Evolutionary conservation across 2,113 vertebrate species (phyloP), one percentile per base, ranked within the genome.

Genomic region (Misgurnus mizolepis): DNA sequence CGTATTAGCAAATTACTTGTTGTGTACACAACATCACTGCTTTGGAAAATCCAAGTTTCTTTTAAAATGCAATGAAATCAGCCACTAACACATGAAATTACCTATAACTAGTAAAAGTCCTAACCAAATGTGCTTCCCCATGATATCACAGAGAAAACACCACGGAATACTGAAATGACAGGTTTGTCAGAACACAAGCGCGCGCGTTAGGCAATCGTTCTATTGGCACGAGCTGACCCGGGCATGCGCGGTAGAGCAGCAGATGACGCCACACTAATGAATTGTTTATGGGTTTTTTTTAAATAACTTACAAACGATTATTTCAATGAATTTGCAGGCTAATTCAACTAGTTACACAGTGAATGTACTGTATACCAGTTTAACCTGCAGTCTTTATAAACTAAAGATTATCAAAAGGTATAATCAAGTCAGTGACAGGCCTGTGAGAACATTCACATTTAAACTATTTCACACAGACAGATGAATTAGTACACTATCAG

Each of bases 221-320:
- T 15, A 73, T 56, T 80, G 78, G 78, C 22, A 15, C 43, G 50
- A 65, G 39, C 34, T 22, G 17, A 27, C 3, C 10, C 5, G 50
- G 70, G 79, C 79, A 67, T 75, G 79, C 79, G 79, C 71, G 18
- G 45, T n/a, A 5, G 27, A 34, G 34, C 45, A 12, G 5, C 34
- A 11, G 18, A 81, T 75, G 79, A 81, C 70, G 69, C 70, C 79
- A 75, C 62, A 49, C n/a, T 40, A 39, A 67, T 81, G 71, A 75
- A 75, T 67, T 74, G 70, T 74, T 56, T 55, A 67, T 75, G 62
- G 7, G 56, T 80, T 67, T 39, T 39, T 39, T 5, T 39, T 15
- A 18, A 45, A 39, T 17, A 50, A 40, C 74, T 53, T 18, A 40
- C 17, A 10, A 64, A 65, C 61, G 55, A 62, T 27, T 1, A 47